phyloP scores from a whole-genome alignment of 2,888 invertebrate genomes.

The Drosophila maculinotata region DNA sequence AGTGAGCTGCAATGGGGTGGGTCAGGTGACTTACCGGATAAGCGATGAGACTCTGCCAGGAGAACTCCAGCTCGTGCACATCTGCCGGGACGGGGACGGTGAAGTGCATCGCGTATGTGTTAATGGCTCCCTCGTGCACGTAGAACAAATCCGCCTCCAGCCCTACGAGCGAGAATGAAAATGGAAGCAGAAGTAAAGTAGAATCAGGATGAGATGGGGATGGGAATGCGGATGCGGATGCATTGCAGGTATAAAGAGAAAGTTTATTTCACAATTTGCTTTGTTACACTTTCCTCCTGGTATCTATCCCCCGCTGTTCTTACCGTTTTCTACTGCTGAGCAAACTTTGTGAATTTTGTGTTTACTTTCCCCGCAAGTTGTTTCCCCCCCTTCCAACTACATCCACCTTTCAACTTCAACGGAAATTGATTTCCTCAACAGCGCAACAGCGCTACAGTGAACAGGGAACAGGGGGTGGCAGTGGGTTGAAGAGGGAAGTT shows the following conservation, averaged over 20 bases:
- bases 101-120: slow-evolving; percentile 94
- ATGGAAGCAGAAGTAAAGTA: slow-evolving; percentile 5
- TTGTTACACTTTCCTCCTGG: slow-evolving; percentile 43
- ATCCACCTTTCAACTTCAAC: slow-evolving; percentile 41
- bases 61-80: slow-evolving; percentile 92
- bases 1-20: not conserved
- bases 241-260: slow-evolving; percentile 58
- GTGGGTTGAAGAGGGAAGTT: slow-evolving; percentile 19
- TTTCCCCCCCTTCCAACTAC: not conserved
- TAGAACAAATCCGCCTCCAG: slow-evolving; percentile 92
- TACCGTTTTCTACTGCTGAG: slow-evolving; percentile 39
- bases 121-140: slow-evolving; percentile 93
- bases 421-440: slow-evolving; percentile 71
- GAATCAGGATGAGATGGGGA: slow-evolving; percentile 15
- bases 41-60: slow-evolving; percentile 92
- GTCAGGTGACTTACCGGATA: slow-evolving; percentile 88
- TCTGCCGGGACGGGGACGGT: slow-evolving; percentile 92
- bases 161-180: slow-evolving; percentile 85
- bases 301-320: not conserved
- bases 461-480: not conserved
- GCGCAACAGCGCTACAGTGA: not conserved
- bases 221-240: slow-evolving; percentile 55
- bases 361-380: slow-evolving; percentile 59
- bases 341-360: slow-evolving; percentile 66
- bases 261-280: slow-evolving; percentile 70